A percentile compares a stretch with the other conserved stretches of the same genome.
Conservation (phyloP, 2,888 invertebrate species). For the Caenorhabditis japonica region DNA sequence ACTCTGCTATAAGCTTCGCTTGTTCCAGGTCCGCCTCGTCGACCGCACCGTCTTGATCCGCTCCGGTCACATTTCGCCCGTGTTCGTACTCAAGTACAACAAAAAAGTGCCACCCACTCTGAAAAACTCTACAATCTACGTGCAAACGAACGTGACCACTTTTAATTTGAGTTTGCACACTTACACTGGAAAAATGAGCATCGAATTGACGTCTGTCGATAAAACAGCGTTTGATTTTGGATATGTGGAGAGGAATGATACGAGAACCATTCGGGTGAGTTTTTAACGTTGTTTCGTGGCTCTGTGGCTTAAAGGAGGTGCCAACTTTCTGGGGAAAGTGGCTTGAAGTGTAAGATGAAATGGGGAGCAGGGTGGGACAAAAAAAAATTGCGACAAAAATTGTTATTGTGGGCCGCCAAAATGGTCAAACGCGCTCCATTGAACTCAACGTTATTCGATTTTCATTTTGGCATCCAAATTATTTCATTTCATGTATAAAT, state of each 20-base stretch:
- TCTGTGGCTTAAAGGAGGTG: too few species aligned
- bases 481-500: too few species aligned
- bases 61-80: slow-evolving; percentile 63
- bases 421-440: too few species aligned
- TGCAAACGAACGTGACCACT: slow-evolving; percentile 85
- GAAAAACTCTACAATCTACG: slow-evolving; percentile 76
- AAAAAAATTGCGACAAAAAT: neutral
- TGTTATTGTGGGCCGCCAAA: too few species aligned
- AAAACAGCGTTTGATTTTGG: slow-evolving; percentile 80
- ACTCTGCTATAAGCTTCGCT: neutral
- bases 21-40: slow-evolving; percentile 55
- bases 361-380: too few species aligned
- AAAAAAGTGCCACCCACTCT: slow-evolving; percentile 53
- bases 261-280: slow-evolving; percentile 82
- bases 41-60: slow-evolving; percentile 59
- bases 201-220: slow-evolving; percentile 77
- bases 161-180: slow-evolving; percentile 80
- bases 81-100: slow-evolving; percentile 70
- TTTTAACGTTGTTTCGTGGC: neutral
- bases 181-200: slow-evolving; percentile 51
- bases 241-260: slow-evolving; percentile 80
- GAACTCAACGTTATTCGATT: too few species aligned
- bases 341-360: too few species aligned
- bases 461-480: too few species aligned
- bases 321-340: too few species aligned